Evolutionary conservation across 2,888 invertebrate species (phyloP), one percentile per base, ranked within the genome.

Genomic region (Nesidiocoris tenuis): DNA sequence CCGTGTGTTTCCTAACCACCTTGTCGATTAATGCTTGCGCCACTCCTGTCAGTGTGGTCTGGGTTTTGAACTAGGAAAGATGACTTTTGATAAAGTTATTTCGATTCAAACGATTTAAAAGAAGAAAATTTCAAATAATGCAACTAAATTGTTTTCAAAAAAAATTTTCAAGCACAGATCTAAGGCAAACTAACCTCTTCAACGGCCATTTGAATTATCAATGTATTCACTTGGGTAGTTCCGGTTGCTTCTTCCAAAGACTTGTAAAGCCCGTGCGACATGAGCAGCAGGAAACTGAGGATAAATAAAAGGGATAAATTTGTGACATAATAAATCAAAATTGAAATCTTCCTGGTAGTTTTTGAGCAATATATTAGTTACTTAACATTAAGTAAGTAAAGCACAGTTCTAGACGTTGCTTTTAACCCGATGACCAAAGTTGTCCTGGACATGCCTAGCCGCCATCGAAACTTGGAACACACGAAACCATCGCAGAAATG

Each of bases 1-100:
- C 91, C 61, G 93, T 91, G 82, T 95, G 95, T 76, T 91, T 88
- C n/a, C 92, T 87, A 16, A 93, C 92, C 0, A 93, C 90, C 83
- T 92, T 92, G 82, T 94, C 91, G 0, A 95, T 89, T 0, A 94
- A 94, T 0, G 92, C 90, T 84, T 95, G 94, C 16, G 95, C 93
- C 63, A 95, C 94, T 54, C 90, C 90, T 19, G 89, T 90, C 79
- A 95, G 85, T 16, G 94, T 91, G 0, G 91, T 88, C 82, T 95
- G 92, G 64, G 89, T 88, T 3, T 91, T 85, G 83, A 95, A 95
- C 87, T 90, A 82, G n/a, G n/a, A n/a, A 76, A 85, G 83, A 71
- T 39, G n/a, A n/a, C n/a, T n/a, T n/a, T n/a, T n/a, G n/a, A n/a
- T n/a, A n/a, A n/a, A n/a, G n/a, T n/a, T n/a, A n/a, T n/a, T n/a